Conservation (phyloP, 2,113 vertebrate genomes). For the Hypocryptadius cinnamomeus region DNA sequence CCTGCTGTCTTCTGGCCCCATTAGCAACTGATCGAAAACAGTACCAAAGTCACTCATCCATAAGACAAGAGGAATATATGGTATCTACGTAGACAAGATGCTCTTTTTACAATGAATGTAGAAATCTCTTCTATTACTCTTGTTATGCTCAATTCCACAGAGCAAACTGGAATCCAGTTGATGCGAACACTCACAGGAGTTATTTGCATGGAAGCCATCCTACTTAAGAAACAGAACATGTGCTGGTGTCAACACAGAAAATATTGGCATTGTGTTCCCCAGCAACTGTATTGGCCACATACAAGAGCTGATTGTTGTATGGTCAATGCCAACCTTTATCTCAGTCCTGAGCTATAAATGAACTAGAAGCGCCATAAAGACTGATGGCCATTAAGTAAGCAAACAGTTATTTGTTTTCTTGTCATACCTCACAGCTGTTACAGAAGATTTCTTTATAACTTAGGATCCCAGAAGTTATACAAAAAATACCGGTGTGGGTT, state of each 20-base stretch:
- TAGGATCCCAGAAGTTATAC: not conserved
- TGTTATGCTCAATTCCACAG: not conserved
- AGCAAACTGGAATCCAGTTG: not conserved
- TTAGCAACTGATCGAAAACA: not conserved
- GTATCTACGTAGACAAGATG: rapidly evolving
- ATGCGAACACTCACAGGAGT: not conserved
- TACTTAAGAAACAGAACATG: slow-evolving; percentile 21
- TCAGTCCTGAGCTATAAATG: not conserved
- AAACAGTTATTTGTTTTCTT: slow-evolving; percentile 29
- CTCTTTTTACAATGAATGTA: not conserved
- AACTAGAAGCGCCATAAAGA: not conserved
- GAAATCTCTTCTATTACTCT: not conserved
- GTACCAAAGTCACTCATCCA: not conserved
- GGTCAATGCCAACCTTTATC: slow-evolving; percentile 7
- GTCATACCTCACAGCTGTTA: slow-evolving; percentile 21
- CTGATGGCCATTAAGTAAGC: slow-evolving; percentile 7
- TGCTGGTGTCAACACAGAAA: slow-evolving; percentile 3
- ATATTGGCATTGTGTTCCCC: slow-evolving; percentile 40
- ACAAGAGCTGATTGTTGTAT: not conserved
- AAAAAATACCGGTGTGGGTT: not conserved
- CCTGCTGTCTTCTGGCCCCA: not conserved
- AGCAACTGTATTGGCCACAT: slow-evolving; percentile 29
- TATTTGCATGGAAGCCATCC: not conserved
- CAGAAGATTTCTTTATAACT: not conserved
- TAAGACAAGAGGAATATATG: not conserved